A percentile compares a stretch with the other conserved stretches of the same genome.
phyloP scores from a whole-genome alignment of 2,113 vertebrate species.

The Caloenas nicobarica region DNA sequence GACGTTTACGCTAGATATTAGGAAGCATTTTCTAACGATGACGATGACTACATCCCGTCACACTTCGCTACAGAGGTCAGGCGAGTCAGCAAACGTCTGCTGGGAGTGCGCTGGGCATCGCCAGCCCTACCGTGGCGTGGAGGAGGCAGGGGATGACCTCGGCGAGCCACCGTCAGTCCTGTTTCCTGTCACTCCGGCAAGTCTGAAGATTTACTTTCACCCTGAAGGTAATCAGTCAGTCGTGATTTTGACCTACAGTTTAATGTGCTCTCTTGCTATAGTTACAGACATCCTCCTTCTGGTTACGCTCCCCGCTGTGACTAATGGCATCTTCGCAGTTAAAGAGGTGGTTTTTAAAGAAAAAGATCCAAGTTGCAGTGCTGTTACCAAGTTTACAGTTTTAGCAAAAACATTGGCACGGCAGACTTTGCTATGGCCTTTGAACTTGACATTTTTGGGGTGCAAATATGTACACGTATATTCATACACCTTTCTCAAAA shows the following conservation, averaged over 20 bases:
- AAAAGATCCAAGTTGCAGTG: slow-evolving; percentile 7
- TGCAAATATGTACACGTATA: fast-evolving
- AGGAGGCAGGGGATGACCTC: background rate
- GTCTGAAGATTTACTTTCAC: slow-evolving; percentile 46
- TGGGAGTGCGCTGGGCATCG: background rate
- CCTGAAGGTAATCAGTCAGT: slow-evolving; percentile 58
- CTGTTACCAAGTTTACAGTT: background rate
- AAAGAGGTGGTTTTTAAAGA: slow-evolving; percentile 41
- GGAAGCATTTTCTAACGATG: background rate
- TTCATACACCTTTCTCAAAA: background rate
- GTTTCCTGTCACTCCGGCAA: background rate
- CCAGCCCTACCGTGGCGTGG: fast-evolving
- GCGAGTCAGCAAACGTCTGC: background rate
- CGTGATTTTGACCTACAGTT: slow-evolving; percentile 57
- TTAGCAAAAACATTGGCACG: background rate
- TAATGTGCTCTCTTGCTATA: slow-evolving; percentile 50
- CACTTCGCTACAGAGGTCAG: background rate
- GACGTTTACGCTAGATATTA: background rate
- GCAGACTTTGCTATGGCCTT: background rate
- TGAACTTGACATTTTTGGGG: background rate
- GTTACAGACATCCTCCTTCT: slow-evolving; percentile 61
- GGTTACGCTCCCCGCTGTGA: slow-evolving; percentile 54
- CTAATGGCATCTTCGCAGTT: slow-evolving; percentile 45
- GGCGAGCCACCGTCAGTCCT: background rate
- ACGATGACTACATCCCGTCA: background rate